A percentile compares a stretch with the other conserved stretches of the same genome.
These are phyloP conservation scores for Amblyjoppa proteus DNA, from an alignment of 2,888 invertebrate genomes.

Conservation along the genomic window DNA sequence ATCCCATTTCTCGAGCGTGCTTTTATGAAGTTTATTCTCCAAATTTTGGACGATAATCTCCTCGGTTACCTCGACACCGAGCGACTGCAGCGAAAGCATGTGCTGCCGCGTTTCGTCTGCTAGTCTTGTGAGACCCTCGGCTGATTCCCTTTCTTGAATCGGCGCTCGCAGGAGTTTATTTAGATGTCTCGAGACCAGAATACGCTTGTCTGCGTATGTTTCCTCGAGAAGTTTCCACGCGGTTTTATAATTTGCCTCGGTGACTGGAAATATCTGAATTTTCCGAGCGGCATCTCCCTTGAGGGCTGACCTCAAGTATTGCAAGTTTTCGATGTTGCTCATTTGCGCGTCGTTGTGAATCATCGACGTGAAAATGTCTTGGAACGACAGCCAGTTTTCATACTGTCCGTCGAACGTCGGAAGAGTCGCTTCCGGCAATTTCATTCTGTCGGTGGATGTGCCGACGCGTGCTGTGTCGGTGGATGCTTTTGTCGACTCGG, in stretches of 20 bases:
- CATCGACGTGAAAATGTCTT: conserved; percentile 59
- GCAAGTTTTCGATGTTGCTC: conserved; percentile 56
- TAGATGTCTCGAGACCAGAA: conserved; percentile 52
- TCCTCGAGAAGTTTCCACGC: conserved; percentile 50
- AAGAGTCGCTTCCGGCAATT: conserved; percentile 39
- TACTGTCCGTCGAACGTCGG: conserved; percentile 43
- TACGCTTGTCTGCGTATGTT: conserved; percentile 41
- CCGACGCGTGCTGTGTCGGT: too few relatives aligned
- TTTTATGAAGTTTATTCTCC: background rate
- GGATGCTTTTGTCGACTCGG: background rate
- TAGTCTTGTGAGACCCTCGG: conserved; percentile 6
- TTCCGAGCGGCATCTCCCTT: conserved; percentile 48
- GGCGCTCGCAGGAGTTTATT: conserved; percentile 39
- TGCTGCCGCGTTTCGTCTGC: conserved; percentile 19
- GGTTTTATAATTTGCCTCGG: conserved; percentile 43
- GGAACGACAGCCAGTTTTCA: conserved; percentile 63
- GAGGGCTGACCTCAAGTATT: conserved; percentile 52
- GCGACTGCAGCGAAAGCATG: background rate
- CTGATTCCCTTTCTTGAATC: conserved; percentile 25
- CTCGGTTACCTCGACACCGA: background rate
- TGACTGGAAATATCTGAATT: conserved; percentile 51
- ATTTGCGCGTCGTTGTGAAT: conserved; percentile 41
- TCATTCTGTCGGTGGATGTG: background rate
- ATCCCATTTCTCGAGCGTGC: conserved; percentile 21
- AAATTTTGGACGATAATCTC: conserved; percentile 4